Evolutionary conservation across 2,888 invertebrate species (phyloP), one percentile per base, ranked within the genome.

Genomic region (Scelioninae gen. 1): DNA sequence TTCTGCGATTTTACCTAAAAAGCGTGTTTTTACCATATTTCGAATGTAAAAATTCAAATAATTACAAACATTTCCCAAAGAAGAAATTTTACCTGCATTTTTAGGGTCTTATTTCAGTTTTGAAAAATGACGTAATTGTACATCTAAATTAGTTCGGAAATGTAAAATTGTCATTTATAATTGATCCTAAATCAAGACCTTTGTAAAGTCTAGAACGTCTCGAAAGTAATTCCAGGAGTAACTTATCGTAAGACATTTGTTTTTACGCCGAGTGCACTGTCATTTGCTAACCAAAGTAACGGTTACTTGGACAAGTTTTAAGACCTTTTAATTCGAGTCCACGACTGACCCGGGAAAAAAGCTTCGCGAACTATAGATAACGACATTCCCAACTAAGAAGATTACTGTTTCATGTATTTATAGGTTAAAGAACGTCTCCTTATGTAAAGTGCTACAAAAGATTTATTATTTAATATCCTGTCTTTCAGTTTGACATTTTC

Each of bases 271-370:
- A 66, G 51, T 16, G 51, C 58, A 40, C 29, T 66, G 66, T 75
- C 65, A 56, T 75, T 75, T 75, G 58, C 40, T 72, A 62, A 53
- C 66, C 49, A 51, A 58, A 68, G 60, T 76, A 76, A 76, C 53
- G 76, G 60, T 69, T 69, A 38, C 53, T 60, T 38, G 66, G 62
- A 68, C 68, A 68, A 77, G 53, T 77, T 77, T 77, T 77, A 69
- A 77, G 51, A 77, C 55, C 55, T 55, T 68, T 69, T 77, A 77
- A 77, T 77, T 77, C 55, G 47, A 45, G 31, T 63, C 55, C 71
- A 47, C 31, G 47, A 60, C 66, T 66, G 75, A 76, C 75, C 56
- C 60, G 49, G 65, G 31, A 16, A 76, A 53, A 60, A 76, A 68
- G 43, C 45, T 62, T 13, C 31, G 66, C 47, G 13, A 77, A 43